Base-by-base conservation (phyloP, 2,888 invertebrate species). In the Tinea semifulvella region DNA sequence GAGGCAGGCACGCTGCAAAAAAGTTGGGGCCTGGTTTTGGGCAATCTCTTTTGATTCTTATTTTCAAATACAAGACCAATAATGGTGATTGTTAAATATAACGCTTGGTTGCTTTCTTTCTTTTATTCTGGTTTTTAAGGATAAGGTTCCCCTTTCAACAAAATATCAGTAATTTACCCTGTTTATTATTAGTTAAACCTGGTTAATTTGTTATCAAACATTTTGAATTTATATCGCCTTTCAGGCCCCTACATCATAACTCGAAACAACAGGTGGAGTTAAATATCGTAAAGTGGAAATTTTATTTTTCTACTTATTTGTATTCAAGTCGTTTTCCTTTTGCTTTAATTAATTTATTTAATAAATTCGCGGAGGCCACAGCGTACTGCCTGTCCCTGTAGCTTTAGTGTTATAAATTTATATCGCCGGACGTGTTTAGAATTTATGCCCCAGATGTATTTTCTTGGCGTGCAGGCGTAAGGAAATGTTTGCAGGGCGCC, bases 341-440 rank as follows among this genome's bases (percentile, higher is more conserved):
- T 63, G 63, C 63, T 67, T 66, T 43, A 72, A 73, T 73, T 77
- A 74, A 73, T 75, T 73, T 63, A 70, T 74, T 73, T 64, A 68
- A 75, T 75, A 73, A 75, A 73, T 74, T 72, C 66, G 60, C 60
- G 57, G 60, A 61, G 63, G 62, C 61, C 61, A 60, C 63, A 54
- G 60, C 56, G 67, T 58, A 59, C 65, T 66, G 67, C 63, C 68
- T 71, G 73, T 68, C 70, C 63, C 65, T 60, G 61, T 57, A 63
- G 63, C 63, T 65, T 57, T 58, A 58, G 63, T 63, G 66, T 69
- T 74, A 76, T 75, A 74, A 76, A 76, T 77, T 75, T 73, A 74
- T 75, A 73, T 72, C 68, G 63, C 57, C 58, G 63, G 64, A 73
- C 73, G 73, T 75, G 75, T 65, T 64, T 63, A 51, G 74, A 75